Percentiles rank a stretch among this genome's conserved stretches.
phyloP scores from a whole-genome alignment of 1,140 invertebrate species.

The Ephestia elutella region DNA sequence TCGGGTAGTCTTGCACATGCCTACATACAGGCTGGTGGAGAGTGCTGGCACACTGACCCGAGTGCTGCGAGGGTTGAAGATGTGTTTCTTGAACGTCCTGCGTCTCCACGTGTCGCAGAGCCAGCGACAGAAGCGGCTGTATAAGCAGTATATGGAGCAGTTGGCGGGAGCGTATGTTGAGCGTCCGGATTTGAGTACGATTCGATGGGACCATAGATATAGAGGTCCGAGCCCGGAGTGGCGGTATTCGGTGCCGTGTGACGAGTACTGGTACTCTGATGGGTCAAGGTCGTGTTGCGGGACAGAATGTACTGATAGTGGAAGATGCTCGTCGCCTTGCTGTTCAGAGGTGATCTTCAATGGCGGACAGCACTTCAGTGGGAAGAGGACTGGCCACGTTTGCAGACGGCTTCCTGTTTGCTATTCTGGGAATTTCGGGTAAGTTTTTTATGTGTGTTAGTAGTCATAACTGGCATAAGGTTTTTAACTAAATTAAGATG shows the following conservation, averaged over 20 bases:
- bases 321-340: constrained; percentile 64
- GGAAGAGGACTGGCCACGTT: constrained; percentile 40
- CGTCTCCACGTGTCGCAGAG: constrained; percentile 67
- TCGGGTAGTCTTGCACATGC: constrained; percentile 32
- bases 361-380: constrained; percentile 64
- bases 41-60: constrained; percentile 23
- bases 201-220: constrained; percentile 41
- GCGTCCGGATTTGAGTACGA: constrained; percentile 45
- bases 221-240: constrained; percentile 48
- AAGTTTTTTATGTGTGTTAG: constrained; percentile 26
- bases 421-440: constrained; percentile 65
- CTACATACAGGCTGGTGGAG: constrained; percentile 35
- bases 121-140: constrained; percentile 69
- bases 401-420: constrained; percentile 47
- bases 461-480: too few species aligned
- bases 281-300: constrained; percentile 43
- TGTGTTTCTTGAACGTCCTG: constrained; percentile 71
- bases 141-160: constrained; percentile 70
- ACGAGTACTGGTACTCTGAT: constrained; percentile 46
- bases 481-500: too few species aligned
- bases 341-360: constrained; percentile 72
- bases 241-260: constrained; percentile 46
- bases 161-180: constrained; percentile 62
- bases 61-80: constrained; percentile 40
- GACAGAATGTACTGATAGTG: constrained; percentile 56